Conservation (phyloP, 2,113 vertebrate species). For the Anguilla rostrata region DNA sequence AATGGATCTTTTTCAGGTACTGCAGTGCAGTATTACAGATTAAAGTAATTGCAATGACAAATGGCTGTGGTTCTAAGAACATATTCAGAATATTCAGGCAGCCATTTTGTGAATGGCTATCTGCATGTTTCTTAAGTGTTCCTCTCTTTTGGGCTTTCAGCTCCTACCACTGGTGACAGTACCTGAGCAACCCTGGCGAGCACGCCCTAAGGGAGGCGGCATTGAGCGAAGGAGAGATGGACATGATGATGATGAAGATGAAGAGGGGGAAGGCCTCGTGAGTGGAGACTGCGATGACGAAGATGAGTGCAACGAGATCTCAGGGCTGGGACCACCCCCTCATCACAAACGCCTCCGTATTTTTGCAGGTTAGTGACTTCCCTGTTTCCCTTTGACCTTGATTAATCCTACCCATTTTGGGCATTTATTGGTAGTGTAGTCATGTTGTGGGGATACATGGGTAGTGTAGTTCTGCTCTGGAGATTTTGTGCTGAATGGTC, state of each 20-base stretch:
- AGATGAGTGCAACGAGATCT: constrained; percentile 70
- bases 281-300: constrained; percentile 77
- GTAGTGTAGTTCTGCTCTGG: background rate
- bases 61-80: background rate
- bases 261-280: constrained; percentile 62
- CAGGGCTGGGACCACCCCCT: constrained; percentile 67
- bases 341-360: constrained; percentile 70
- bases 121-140: constrained; percentile 29
- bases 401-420: background rate
- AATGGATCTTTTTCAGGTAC: too few relatives aligned
- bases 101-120: background rate
- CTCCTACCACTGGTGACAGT: constrained; percentile 66
- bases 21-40: background rate
- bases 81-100: too few relatives aligned
- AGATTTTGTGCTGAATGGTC: background rate
- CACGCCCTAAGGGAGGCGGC: constrained; percentile 50
- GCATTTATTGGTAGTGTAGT: background rate
- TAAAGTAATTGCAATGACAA: background rate
- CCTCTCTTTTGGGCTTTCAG: constrained; percentile 49
- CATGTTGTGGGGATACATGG: background rate
- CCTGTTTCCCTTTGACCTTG: background rate
- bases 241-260: constrained; percentile 35
- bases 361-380: constrained; percentile 65
- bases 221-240: constrained; percentile 36
- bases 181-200: constrained; percentile 68